Percentiles rank a stretch among this genome's conserved stretches.
Conservation (phyloP, 2,888 invertebrate genomes). For the Smittia sp. region DNA sequence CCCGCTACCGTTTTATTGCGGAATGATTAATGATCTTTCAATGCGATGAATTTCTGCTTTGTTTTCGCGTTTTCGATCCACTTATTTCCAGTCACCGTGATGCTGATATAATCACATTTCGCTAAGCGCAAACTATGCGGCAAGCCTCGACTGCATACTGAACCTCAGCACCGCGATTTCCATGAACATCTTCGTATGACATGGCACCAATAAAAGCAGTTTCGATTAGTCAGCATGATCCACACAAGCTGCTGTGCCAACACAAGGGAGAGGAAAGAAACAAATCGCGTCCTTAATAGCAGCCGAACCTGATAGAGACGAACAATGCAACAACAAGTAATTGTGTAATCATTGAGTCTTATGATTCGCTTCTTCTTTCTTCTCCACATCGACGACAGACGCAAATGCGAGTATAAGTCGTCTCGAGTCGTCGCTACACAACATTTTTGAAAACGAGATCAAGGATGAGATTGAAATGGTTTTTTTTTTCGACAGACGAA, state of each 20-base stretch:
- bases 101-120: background rate
- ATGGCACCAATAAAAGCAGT: background rate
- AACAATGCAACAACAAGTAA: background rate
- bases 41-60: background rate
- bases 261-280: too few species aligned
- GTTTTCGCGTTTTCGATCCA: background rate
- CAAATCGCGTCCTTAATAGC: background rate
- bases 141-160: too few species aligned
- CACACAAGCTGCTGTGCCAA: too few species aligned
- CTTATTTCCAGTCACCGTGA: background rate
- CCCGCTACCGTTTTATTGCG: constrained; percentile 13
- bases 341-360: background rate
- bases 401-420: background rate
- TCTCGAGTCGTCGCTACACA: background rate
- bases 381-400: background rate
- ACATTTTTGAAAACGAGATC: background rate
- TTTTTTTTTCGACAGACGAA: background rate
- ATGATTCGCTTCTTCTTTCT: background rate
- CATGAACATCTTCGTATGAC: background rate
- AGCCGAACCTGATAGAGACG: background rate
- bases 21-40: constrained; percentile 19
- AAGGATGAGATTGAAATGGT: too few species aligned
- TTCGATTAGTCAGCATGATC: background rate
- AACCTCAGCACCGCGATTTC: too few species aligned
- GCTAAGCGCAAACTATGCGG: background rate